Evolutionary conservation across 2,797 vertebrate species (phyloP).

Genomic region (Myotis vivesi): DNA sequence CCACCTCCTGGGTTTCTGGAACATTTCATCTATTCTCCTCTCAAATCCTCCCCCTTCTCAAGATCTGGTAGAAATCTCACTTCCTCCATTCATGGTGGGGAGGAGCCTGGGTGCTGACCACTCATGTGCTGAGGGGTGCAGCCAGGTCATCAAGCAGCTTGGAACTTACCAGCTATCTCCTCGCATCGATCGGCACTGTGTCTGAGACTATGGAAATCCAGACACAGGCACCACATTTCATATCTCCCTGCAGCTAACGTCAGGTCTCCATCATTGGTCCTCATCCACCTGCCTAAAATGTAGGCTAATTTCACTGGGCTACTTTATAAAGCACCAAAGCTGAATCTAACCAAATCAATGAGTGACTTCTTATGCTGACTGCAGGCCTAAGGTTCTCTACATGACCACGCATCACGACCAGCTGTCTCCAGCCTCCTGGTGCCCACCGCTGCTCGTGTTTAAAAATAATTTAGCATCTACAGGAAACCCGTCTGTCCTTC

Average conservation of each 20-base stretch:
- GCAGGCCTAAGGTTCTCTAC: background rate
- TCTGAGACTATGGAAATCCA: no score
- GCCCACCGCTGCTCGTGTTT: background rate
- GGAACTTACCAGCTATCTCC: background rate
- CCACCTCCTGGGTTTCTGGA: background rate
- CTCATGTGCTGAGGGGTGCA: no score
- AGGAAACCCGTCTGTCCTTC: background rate
- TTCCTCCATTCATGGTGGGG: background rate
- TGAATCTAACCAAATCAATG: background rate
- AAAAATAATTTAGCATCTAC: background rate
- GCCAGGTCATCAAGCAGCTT: background rate
- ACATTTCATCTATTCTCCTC: background rate
- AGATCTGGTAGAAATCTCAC: background rate
- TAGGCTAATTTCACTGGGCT: background rate
- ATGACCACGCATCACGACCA: rapidly evolving
- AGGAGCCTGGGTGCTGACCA: no score
- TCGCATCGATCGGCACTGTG: no score
- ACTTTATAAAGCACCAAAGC: background rate
- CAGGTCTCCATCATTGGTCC: background rate
- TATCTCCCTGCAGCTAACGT: background rate
- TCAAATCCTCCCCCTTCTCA: background rate
- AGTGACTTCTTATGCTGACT: background rate
- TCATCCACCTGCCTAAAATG: background rate
- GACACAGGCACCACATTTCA: background rate
- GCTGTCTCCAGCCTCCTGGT: background rate